Percentiles rank a stretch among this genome's conserved stretches.
These are phyloP conservation scores for Loripinus fragilis DNA, from an alignment of 2,888 invertebrate genomes.

Conservation along the genomic window DNA sequence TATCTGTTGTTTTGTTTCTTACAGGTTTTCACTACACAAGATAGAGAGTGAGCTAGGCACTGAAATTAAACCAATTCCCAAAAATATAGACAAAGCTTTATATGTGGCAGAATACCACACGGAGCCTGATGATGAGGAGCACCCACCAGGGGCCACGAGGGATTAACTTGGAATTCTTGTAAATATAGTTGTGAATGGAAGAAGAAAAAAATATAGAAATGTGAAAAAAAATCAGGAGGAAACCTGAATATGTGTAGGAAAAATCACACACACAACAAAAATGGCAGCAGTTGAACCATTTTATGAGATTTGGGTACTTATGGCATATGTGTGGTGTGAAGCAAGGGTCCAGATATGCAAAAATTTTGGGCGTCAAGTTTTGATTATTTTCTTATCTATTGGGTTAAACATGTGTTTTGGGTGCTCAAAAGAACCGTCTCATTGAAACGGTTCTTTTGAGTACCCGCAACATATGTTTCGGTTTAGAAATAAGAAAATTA, in stretches of 20 bases:
- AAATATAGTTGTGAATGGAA: background rate
- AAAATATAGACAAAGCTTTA: conserved; percentile 98
- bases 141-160: conserved; percentile 15
- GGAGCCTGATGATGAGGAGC: conserved; percentile 82
- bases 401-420: no score
- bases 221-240: background rate
- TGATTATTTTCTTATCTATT: no score
- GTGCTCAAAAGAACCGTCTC: no score
- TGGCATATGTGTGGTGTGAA: no score
- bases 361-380: no score
- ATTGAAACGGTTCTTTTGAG: no score
- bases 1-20: conserved; percentile 26
- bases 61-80: conserved; percentile 99
- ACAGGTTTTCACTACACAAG: conserved; percentile 95
- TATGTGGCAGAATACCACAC: conserved; percentile 95
- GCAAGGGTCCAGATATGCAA: no score
- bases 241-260: background rate
- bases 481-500: no score
- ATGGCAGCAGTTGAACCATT: conserved; percentile 1
- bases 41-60: conserved; percentile 99
- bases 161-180: background rate
- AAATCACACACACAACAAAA: background rate
- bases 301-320: no score
- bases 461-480: no score
- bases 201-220: background rate